Conservation (phyloP, 2,113 vertebrate species). For the Chaetodon auriga region DNA sequence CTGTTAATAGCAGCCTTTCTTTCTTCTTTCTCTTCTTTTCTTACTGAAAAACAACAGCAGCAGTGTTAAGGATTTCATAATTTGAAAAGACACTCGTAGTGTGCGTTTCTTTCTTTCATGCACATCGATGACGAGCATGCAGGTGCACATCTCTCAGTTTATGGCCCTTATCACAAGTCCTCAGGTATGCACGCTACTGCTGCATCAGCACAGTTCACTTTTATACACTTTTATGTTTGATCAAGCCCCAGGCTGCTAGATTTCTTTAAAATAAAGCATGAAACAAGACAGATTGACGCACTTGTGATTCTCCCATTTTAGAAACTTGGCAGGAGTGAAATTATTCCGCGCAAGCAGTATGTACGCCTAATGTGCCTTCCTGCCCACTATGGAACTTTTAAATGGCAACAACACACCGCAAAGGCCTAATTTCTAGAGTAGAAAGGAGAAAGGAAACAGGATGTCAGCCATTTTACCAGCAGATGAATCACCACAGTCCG, state of each 20-base stretch:
- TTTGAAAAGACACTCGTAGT: background rate
- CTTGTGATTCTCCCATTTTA: conserved; percentile 4
- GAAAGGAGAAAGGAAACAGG: conserved; percentile 65
- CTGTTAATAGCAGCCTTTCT: background rate
- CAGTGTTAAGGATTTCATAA: background rate
- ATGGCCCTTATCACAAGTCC: conserved; percentile 4
- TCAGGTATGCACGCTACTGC: conserved; percentile 35
- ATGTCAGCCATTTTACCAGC: conserved; percentile 74
- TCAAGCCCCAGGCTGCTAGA: background rate
- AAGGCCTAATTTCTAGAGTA: conserved; percentile 27
- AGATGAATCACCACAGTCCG: conserved; percentile 69
- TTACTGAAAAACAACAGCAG: background rate
- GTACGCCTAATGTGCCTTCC: conserved; percentile 1
- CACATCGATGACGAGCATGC: too few relatives aligned
- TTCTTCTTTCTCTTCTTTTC: too few relatives aligned
- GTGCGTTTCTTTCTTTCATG: too few relatives aligned
- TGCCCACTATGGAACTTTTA: conserved; percentile 36
- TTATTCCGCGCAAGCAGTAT: conserved; percentile 15
- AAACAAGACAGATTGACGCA: conserved; percentile 5
- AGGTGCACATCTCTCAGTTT: conserved; percentile 26
- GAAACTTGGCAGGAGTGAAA: conserved; percentile 5
- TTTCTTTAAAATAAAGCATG: background rate
- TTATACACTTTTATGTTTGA: too few relatives aligned
- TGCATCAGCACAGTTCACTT: conserved; percentile 25
- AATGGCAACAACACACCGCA: conserved; percentile 38